These are phyloP conservation scores for Eubasilissa regina DNA, from an alignment of 1,140 invertebrate genomes.

Conservation along the genomic window DNA sequence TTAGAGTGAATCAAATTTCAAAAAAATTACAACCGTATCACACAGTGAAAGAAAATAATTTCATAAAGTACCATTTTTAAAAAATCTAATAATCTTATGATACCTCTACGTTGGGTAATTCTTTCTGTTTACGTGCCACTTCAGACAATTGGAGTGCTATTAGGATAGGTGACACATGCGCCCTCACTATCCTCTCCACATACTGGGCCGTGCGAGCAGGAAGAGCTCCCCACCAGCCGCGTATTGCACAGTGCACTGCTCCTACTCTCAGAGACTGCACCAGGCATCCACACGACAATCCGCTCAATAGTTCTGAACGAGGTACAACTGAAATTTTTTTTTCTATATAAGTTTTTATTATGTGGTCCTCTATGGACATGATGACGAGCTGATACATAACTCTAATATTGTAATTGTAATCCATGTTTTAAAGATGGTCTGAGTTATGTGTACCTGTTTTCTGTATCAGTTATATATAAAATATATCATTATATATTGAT, in stretches of 20 bases:
- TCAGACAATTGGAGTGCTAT: constrained; percentile 80
- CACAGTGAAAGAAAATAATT: neutral
- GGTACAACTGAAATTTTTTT: constrained; percentile 57
- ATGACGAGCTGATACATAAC: no score
- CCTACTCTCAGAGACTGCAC: constrained; percentile 76
- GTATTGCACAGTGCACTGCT: constrained; percentile 78
- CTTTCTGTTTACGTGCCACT: constrained; percentile 63
- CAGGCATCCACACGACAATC: constrained; percentile 81
- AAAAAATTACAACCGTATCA: no score
- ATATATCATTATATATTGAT: no score
- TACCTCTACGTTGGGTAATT: constrained; percentile 52
- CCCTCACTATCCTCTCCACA: constrained; percentile 84
- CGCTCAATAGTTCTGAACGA: constrained; percentile 68
- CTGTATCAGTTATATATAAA: no score
- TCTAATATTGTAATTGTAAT: no score
- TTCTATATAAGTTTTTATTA: neutral
- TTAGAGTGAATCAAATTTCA: no score
- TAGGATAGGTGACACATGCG: constrained; percentile 82
- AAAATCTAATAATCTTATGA: neutral
- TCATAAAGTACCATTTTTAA: neutral
- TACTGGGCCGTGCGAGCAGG: constrained; percentile 79
- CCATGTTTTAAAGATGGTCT: no score
- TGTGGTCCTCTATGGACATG: no score
- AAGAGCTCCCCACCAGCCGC: constrained; percentile 86
- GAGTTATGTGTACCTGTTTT: no score